Evolutionary conservation across 2,797 vertebrate species (phyloP), one percentile per base, ranked within the genome.

Genomic region (Sebastolobus alascanus): DNA sequence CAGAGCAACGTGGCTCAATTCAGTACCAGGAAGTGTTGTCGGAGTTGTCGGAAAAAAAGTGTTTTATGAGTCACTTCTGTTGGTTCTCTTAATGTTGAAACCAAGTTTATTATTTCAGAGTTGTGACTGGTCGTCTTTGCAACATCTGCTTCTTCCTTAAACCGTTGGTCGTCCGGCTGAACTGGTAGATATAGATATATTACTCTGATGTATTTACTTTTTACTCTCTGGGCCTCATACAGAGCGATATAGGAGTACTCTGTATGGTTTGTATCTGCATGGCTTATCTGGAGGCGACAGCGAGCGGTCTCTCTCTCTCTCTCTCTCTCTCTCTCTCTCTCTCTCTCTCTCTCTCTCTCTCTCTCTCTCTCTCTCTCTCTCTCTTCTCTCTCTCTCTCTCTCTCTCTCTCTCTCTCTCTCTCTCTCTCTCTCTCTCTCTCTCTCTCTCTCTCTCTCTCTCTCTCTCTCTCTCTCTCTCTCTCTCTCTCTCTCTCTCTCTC

Each of bases 221-320:
- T 64, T 73, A 61, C 68, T 73, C 76, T 81, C 52, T 64, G 86
- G 85, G 80, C 86, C 71, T 86, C 73, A 2, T 82, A 29, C 89
- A 74, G 88, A 88, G 85, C 66, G 27, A 50, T 87, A 75, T 84
- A 87, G 68, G 75, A 87, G 73, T 58, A 67, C 82, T 90, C 86
- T 89, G 92, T 89, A 67, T 78, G 89, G 79, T 87, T 84, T 87
- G 81, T 87, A 87, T 85, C 84, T 92, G 94, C 94, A 93, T 93
- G 94, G 94, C 93, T 94, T 92, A 66, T 76, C 83, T 75, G 89
- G 84, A 87, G 83, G 70, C 31, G 60, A 87, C 84, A 20, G 75
- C 40, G 54, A 64, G 56, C 59, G 31, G 54, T 70, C 77, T 87
- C 55, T 56, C 12, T 68, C 76, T 79, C 11, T 70, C 77, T 87